Evolutionary conservation across 30 jellyfish, hydroid and myxozoan genomes (phyloP).

Genomic region (Haliclystus octoradiatus): DNA sequence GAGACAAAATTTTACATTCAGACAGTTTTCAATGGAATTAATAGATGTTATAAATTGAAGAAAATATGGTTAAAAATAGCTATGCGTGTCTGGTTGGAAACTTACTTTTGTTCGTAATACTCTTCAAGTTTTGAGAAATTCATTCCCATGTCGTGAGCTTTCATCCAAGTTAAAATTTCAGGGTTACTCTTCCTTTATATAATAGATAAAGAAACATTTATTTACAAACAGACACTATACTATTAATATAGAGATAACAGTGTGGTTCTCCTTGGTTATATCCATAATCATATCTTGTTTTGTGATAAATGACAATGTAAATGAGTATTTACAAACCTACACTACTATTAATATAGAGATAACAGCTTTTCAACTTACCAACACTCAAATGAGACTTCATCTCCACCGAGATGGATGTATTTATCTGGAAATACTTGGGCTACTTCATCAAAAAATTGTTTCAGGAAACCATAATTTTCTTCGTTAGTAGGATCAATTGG

Average conservation of each 20-base stretch:
- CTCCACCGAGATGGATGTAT: conserved; percentile 92
- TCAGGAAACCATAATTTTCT: conserved; percentile 61
- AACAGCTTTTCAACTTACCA: conserved; percentile 64
- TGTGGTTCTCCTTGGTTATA: too few relatives aligned
- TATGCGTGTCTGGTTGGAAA: too few relatives aligned
- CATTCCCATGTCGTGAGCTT: conserved; percentile 57
- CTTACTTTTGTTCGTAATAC: conserved; percentile 75
- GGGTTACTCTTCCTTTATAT: conserved; percentile 79
- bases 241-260: too few relatives aligned
- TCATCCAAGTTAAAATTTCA: conserved; percentile 64
- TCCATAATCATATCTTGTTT: too few relatives aligned
- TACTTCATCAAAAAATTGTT: conserved; percentile 65
- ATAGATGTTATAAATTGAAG: too few relatives aligned
- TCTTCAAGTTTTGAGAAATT: conserved; percentile 71
- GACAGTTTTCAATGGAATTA: too few relatives aligned
- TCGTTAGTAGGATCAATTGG: conserved; percentile 83
- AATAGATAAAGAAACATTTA: not conserved
- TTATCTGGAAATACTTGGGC: conserved; percentile 67
- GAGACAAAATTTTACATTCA: too few relatives aligned
- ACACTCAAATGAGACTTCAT: conserved; percentile 76
- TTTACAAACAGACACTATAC: too few relatives aligned
- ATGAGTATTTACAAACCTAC: too few relatives aligned
- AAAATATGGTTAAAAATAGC: too few relatives aligned
- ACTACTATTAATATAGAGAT: too few relatives aligned
- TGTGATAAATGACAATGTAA: too few relatives aligned